A percentile compares a stretch with the other conserved stretches of the same genome.
These are phyloP conservation scores for Lophura nycthemera DNA, from an alignment of 2,113 vertebrate species.

Conservation along the genomic window DNA sequence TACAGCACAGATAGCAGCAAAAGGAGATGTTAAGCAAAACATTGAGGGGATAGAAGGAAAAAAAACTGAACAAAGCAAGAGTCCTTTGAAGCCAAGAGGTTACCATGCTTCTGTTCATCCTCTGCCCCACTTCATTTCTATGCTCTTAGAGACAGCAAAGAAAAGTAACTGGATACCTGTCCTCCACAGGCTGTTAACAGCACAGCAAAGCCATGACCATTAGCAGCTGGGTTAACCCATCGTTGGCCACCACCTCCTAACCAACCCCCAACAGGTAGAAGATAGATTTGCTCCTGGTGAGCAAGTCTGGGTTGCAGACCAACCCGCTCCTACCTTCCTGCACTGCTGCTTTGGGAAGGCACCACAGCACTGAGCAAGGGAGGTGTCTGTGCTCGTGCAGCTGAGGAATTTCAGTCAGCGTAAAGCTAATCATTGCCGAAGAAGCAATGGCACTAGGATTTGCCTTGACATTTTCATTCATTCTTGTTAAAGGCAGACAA, in stretches of 20 bases:
- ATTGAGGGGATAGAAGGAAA: not conserved
- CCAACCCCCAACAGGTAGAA: not conserved
- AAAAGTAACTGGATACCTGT: not conserved
- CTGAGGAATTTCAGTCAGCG: not conserved
- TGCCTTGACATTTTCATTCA: slow-evolving; percentile 31
- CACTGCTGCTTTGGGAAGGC: not conserved
- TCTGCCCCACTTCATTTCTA: slow-evolving; percentile 13
- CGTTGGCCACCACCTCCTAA: not conserved
- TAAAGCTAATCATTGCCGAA: not conserved
- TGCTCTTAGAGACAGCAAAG: not conserved
- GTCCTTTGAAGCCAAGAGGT: slow-evolving; percentile 9
- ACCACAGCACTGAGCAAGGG: not conserved
- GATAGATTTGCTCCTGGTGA: not conserved
- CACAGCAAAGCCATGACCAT: not conserved
- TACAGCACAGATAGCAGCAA: not conserved
- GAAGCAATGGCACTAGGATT: not conserved
- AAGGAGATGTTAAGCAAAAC: not conserved
- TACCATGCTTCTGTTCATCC: not conserved
- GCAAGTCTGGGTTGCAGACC: not conserved
- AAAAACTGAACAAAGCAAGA: not conserved
- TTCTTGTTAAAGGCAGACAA: not conserved
- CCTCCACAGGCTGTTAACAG: not conserved
- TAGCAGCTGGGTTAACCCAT: not conserved
- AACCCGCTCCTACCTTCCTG: not conserved
- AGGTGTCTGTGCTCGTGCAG: not conserved